A percentile compares a stretch with the other conserved stretches of the same genome.
phyloP scores from a whole-genome alignment of 2,888 invertebrate genomes.

The Nymphalis urticae region DNA sequence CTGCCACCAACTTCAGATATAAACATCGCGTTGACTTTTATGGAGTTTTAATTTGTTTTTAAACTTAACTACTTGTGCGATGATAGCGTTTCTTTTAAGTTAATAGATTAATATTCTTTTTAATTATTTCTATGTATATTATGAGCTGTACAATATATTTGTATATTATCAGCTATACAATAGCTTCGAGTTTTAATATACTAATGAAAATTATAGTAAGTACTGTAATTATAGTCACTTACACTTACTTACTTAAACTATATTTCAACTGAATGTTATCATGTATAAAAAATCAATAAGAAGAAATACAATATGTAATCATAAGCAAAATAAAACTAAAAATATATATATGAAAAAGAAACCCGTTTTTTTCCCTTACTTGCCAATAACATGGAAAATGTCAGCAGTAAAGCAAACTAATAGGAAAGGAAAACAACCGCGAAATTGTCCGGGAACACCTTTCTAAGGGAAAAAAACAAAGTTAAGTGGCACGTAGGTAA shows the following conservation, averaged over 20 bases:
- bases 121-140: neutral
- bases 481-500: constrained; percentile 38
- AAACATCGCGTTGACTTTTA: constrained; percentile 36
- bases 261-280: too few species aligned
- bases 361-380: neutral
- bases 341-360: neutral
- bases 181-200: neutral
- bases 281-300: too few species aligned
- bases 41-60: constrained; percentile 37
- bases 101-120: neutral
- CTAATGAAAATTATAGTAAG: too few species aligned
- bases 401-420: constrained; percentile 18
- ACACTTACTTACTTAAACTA: too few species aligned
- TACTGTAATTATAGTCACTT: too few species aligned
- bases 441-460: constrained; percentile 16
- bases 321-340: too few species aligned
- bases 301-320: too few species aligned
- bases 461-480: constrained; percentile 6
- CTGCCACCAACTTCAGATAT: constrained; percentile 38
- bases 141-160: too few species aligned
- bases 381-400: constrained; percentile 9
- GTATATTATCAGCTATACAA: too few species aligned
- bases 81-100: neutral
- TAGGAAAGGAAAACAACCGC: constrained; percentile 19
- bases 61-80: constrained; percentile 23